Percentiles rank a stretch among this genome's conserved stretches.
Conservation (phyloP, 2,888 invertebrate species). For the Nemurella pictetii region DNA sequence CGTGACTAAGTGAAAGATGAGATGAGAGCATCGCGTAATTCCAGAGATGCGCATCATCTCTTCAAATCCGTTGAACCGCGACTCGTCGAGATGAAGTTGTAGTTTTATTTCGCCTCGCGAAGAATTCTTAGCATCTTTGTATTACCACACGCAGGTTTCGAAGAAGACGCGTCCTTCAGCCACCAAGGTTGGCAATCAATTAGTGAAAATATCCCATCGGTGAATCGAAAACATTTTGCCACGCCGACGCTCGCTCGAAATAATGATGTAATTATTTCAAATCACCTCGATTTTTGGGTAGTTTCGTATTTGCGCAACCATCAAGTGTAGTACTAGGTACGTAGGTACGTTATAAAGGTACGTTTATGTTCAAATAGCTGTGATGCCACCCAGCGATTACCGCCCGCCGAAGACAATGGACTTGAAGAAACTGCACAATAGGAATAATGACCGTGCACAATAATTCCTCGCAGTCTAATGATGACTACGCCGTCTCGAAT, state of each 20-base stretch:
- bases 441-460: not conserved
- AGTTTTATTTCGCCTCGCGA: not conserved
- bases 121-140: not conserved
- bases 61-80: no score
- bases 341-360: no score
- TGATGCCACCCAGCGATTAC: not conserved
- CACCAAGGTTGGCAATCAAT: not conserved
- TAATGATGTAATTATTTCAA: conserved; percentile 11
- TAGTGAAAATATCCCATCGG: not conserved
- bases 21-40: no score
- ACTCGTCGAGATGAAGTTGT: no score
- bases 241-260: not conserved
- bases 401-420: not conserved
- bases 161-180: not conserved
- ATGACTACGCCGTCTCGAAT: not conserved
- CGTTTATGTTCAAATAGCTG: no score
- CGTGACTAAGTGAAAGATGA: no score
- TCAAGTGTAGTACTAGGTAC: no score
- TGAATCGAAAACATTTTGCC: not conserved
- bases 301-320: not conserved
- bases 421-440: not conserved
- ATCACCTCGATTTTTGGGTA: not conserved
- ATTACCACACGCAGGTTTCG: not conserved
- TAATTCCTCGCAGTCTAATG: not conserved
- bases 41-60: no score